Evolutionary conservation across 2,113 vertebrate genomes (phyloP).

Genomic region (Centropristis striata): DNA sequence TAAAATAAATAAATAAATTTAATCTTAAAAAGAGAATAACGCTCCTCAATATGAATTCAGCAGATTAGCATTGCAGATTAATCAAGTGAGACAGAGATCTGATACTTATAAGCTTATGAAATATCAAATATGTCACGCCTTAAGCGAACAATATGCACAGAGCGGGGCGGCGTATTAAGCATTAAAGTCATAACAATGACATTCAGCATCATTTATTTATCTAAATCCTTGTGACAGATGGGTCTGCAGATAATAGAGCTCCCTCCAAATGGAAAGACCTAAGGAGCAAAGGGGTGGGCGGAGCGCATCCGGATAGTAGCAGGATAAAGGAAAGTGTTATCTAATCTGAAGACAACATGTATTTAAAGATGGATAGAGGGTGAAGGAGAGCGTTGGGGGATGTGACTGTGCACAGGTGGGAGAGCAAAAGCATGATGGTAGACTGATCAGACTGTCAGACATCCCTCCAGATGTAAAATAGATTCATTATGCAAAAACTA

Average conservation of each 20-base stretch:
- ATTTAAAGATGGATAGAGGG: conserved; percentile 37
- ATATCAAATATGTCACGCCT: conserved; percentile 77
- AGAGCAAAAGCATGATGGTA: not conserved
- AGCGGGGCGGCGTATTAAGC: conserved; percentile 68
- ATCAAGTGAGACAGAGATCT: conserved; percentile 68
- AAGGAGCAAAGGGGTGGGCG: conserved; percentile 49
- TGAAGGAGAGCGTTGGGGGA: not conserved
- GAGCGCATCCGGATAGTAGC: conserved; percentile 47
- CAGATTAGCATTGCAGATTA: conserved; percentile 77
- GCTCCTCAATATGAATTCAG: conserved; percentile 45
- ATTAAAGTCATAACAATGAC: conserved; percentile 83
- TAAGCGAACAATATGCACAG: conserved; percentile 68
- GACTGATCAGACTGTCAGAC: conserved; percentile 11
- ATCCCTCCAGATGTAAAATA: conserved; percentile 46
- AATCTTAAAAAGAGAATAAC: conserved; percentile 56
- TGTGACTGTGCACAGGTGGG: not conserved
- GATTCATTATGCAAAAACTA: conserved; percentile 44
- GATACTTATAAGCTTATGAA: conserved; percentile 79
- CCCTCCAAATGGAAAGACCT: conserved; percentile 51
- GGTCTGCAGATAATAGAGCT: conserved; percentile 69
- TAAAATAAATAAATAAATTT: conserved; percentile 26
- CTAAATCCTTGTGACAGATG: conserved; percentile 82
- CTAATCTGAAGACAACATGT: conserved; percentile 69
- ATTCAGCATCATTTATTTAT: conserved; percentile 70
- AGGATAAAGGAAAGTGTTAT: conserved; percentile 69